Evolutionary conservation across 2,113 vertebrate species (phyloP), one percentile per base, ranked within the genome.

Genomic region (Tupaia chinensis): DNA sequence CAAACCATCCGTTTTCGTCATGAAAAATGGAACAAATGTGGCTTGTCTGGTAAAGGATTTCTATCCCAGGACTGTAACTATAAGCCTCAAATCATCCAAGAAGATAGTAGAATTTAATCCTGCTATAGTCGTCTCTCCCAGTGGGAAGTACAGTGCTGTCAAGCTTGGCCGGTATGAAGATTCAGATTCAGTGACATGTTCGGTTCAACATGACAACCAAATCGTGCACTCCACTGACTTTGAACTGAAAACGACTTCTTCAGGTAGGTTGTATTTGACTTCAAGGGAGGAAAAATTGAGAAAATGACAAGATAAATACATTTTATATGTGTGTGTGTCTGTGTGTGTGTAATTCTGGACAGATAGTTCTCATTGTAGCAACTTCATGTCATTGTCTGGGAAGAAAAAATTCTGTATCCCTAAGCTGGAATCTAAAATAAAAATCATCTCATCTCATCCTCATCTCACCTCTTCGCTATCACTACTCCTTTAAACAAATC

Each of bases 21-120:
- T 98, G 96, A 98, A 83, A 97, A 89, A 22, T 84, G 95, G 44
- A 20, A 97, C 94, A 5, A 95, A 97, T 16, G 97, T 97, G 60
- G 82, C 98, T 70, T 98, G 98, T 92, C 92, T 99, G 89, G 97
- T 97, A 81, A 98, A 92, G 29, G 96, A 96, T 72, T 97, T 97
- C 94, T 76, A 92, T 22, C 97, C 98, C 25, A 98, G 96, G 84
- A 7, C 7, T 1, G 13, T 98, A 54, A 60, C 0, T 17, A 97
- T 98, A 95, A 87, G 0, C n/a, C 87, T 97, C 66, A 9, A 89
- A 29, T 60, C 96, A 60, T 7, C n/a, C 15, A 66, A 91, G 1
- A 78, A 87, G 0, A 1, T 95, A 22, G 91, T 11, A 69, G 89
- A 97, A 68, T 96, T 66, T 34, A 92, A 63, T 1, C 70, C 95